These are phyloP conservation scores for Alouatta palliata DNA, from an alignment of 2,113 vertebrate species.

Conservation along the genomic window DNA sequence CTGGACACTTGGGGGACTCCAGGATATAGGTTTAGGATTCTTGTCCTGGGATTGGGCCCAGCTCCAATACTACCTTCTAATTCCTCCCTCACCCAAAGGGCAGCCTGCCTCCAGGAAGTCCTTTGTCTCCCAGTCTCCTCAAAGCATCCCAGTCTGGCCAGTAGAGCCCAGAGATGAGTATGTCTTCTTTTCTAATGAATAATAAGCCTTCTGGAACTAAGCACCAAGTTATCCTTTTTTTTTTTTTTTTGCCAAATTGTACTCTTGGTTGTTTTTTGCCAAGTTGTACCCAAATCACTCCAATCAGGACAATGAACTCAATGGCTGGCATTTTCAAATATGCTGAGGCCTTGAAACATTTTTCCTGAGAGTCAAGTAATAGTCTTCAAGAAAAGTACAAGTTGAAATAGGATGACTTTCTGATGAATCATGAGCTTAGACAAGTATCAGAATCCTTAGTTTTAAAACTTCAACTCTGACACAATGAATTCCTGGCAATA, in stretches of 20 bases:
- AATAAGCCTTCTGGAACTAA: neutral
- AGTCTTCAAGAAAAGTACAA: neutral
- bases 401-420: neutral
- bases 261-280: neutral
- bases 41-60: neutral
- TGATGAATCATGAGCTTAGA: neutral
- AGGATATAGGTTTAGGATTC: neutral
- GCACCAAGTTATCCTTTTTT: neutral
- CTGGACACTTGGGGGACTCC: neutral
- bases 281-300: neutral
- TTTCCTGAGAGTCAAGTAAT: neutral
- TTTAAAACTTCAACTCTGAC: conserved; percentile 14
- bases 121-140: neutral
- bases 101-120: neutral
- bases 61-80: neutral
- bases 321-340: neutral
- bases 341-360: neutral
- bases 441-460: neutral
- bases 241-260: neutral
- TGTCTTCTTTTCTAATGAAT: neutral
- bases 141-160: neutral
- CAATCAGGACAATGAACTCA: neutral
- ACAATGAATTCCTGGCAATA: neutral
- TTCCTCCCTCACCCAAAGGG: neutral
- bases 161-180: neutral